Percentiles rank a stretch among this genome's conserved stretches.
Evolutionary conservation across 2,888 invertebrate species (phyloP).

Genomic region (Lathronympha strigana): DNA sequence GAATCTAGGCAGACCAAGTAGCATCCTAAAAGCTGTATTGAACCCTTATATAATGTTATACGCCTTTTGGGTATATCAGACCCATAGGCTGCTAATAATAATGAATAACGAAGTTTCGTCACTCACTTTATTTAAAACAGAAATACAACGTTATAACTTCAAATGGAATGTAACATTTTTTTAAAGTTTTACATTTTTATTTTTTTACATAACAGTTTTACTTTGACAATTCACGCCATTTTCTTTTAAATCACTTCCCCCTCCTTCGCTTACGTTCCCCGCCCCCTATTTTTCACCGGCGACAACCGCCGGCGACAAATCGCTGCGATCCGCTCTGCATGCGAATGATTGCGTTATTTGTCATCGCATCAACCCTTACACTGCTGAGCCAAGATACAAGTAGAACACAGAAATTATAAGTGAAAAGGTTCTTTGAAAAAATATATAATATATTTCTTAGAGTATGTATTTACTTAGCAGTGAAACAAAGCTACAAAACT

Average conservation of each 20-base stretch:
- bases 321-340: slow-evolving; percentile 10
- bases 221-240: background rate
- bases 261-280: background rate
- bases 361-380: slow-evolving; percentile 2
- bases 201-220: background rate
- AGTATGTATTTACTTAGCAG: too few species aligned
- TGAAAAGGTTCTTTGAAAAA: background rate
- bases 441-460: too few species aligned
- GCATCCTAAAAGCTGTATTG: too few species aligned
- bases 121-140: background rate
- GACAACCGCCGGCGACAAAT: background rate
- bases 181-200: background rate
- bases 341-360: slow-evolving; percentile 9
- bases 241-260: background rate
- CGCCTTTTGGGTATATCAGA: too few species aligned
- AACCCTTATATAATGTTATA: too few species aligned
- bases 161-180: background rate
- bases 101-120: too few species aligned
- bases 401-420: background rate
- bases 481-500: too few species aligned
- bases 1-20: too few species aligned
- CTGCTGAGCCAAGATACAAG: background rate
- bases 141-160: too few species aligned
- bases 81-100: too few species aligned
- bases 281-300: background rate